These are phyloP conservation scores for Biston stratarius DNA, from an alignment of 2,888 invertebrate species.

Conservation along the genomic window DNA sequence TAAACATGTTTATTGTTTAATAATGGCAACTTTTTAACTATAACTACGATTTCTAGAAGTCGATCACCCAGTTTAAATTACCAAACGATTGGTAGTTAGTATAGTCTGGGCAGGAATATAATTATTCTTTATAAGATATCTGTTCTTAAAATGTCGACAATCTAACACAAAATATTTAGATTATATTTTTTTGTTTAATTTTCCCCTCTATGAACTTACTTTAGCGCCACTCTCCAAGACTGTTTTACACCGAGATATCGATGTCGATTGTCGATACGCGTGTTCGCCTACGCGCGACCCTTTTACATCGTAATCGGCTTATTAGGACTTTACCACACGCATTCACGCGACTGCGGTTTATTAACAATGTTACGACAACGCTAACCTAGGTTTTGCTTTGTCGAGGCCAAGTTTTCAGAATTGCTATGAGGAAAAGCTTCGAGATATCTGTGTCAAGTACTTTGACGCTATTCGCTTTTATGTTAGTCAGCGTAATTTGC, in stretches of 20 bases:
- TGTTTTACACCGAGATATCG: conserved; percentile 24
- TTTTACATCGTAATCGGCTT: conserved; percentile 81
- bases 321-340: conserved; percentile 78
- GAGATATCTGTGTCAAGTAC: conserved; percentile 33
- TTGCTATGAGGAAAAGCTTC: conserved; percentile 44
- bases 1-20: no score
- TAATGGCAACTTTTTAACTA: no score
- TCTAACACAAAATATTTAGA: no score
- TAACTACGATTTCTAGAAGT: no score
- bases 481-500: conserved; percentile 18
- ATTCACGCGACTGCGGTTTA: conserved; percentile 60
- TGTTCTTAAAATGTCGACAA: no score
- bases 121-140: no score
- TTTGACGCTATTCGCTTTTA: conserved; percentile 17
- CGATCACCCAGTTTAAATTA: no score
- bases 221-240: conserved; percentile 6
- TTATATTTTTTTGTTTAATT: no score
- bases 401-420: conserved; percentile 42
- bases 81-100: no score
- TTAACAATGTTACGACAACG: conserved; percentile 53
- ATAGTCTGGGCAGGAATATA: no score
- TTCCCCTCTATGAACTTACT: not conserved
- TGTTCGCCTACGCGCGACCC: conserved; percentile 45
- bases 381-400: conserved; percentile 50
- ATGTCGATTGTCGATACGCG: conserved; percentile 29